These are phyloP conservation scores for Monopis laevigella DNA, from an alignment of 2,888 invertebrate species.

Conservation along the genomic window DNA sequence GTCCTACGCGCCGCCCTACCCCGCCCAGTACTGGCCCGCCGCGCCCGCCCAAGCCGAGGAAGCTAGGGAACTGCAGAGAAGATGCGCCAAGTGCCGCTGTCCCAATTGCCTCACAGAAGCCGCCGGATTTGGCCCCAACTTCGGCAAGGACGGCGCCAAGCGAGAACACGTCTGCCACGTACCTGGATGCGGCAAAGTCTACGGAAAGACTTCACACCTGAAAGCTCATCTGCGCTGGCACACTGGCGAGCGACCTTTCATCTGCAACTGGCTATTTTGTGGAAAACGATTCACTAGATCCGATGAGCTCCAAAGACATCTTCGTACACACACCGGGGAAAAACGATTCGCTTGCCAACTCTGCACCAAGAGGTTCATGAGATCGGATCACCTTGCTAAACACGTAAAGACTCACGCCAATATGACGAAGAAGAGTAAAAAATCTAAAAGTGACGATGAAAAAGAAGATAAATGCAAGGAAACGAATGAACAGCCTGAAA, in stretches of 20 bases:
- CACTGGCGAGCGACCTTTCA: slow-evolving; percentile 90
- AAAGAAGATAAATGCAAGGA: slow-evolving; percentile 35
- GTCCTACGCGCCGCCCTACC: slow-evolving; percentile 54
- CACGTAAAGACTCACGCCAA: slow-evolving; percentile 90
- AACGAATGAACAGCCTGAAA: neutral
- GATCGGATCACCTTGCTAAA: slow-evolving; percentile 93
- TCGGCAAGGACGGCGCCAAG: slow-evolving; percentile 78
- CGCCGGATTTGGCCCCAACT: slow-evolving; percentile 77
- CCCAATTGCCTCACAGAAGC: slow-evolving; percentile 86
- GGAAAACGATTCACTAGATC: slow-evolving; percentile 92
- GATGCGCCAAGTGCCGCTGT: slow-evolving; percentile 81
- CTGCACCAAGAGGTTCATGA: slow-evolving; percentile 91
- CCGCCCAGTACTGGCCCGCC: slow-evolving; percentile 33
- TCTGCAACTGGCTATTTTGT: slow-evolving; percentile 89
- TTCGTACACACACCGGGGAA: slow-evolving; percentile 90
- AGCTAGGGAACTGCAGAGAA: slow-evolving; percentile 69
- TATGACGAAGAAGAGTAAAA: slow-evolving; percentile 59
- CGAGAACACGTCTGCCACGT: slow-evolving; percentile 88
- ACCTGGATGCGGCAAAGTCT: slow-evolving; percentile 87
- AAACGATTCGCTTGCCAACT: slow-evolving; percentile 86
- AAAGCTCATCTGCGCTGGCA: slow-evolving; percentile 95
- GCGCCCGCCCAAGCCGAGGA: slow-evolving; percentile 54
- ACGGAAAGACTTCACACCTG: slow-evolving; percentile 93
- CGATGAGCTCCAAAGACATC: slow-evolving; percentile 89
- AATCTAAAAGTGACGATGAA: slow-evolving; percentile 44